These are phyloP conservation scores for Scotopteryx bipunctaria DNA, from an alignment of 2,888 invertebrate species.

Conservation along the genomic window DNA sequence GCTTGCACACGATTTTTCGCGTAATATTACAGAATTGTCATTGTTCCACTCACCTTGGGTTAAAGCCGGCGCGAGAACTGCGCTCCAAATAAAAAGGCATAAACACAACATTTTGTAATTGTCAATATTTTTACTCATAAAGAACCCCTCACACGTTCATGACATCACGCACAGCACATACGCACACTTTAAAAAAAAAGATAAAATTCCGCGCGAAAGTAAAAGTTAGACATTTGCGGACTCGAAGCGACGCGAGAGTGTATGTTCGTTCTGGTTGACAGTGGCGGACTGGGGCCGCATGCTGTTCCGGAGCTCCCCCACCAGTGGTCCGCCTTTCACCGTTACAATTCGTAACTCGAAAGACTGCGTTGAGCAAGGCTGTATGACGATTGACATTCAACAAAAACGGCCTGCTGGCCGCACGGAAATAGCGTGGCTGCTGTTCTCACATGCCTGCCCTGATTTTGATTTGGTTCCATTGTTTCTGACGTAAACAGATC, in stretches of 20 bases:
- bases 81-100: slow-evolving; percentile 74
- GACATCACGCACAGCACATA: slow-evolving; percentile 51
- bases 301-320: slow-evolving; percentile 57
- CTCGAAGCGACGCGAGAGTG: no score
- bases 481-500: slow-evolving; percentile 4
- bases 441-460: slow-evolving; percentile 31
- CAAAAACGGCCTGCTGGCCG: slow-evolving; percentile 66
- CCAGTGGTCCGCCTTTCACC: slow-evolving; percentile 63
- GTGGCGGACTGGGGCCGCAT: slow-evolving; percentile 56
- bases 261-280: no score
- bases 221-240: slow-evolving; percentile 58
- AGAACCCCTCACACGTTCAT: slow-evolving; percentile 64
- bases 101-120: slow-evolving; percentile 72
- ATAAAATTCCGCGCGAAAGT: slow-evolving; percentile 64
- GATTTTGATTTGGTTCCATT: slow-evolving; percentile 24
- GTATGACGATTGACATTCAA: slow-evolving; percentile 79
- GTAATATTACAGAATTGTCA: slow-evolving; percentile 43
- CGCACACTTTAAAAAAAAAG: slow-evolving; percentile 35
- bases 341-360: slow-evolving; percentile 74
- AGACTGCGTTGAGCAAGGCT: slow-evolving; percentile 78
- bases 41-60: slow-evolving; percentile 78
- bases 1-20: slow-evolving; percentile 40
- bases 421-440: slow-evolving; percentile 64
- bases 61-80: slow-evolving; percentile 65
- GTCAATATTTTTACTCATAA: slow-evolving; percentile 44